phyloP scores from a whole-genome alignment of 2,888 invertebrate genomes.

The Ichneumoninae sp. region DNA sequence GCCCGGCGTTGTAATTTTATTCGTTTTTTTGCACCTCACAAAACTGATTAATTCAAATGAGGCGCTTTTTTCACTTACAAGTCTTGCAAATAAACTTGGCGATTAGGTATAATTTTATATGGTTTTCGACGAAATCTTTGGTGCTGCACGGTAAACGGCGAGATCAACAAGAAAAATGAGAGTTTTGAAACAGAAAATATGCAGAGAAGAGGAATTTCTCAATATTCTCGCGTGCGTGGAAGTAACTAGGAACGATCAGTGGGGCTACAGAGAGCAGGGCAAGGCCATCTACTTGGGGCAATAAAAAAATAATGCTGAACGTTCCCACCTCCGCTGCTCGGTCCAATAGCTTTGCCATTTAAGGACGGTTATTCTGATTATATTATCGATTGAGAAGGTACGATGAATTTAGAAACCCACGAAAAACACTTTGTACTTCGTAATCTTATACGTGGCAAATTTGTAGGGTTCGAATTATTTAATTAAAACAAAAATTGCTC shows the following conservation, averaged over 20 bases:
- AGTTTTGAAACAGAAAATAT: not conserved
- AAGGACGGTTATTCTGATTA: conserved; percentile 37
- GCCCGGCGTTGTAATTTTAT: too few species aligned
- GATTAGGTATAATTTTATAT: not conserved
- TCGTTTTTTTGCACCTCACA: too few species aligned
- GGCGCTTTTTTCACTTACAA: too few species aligned
- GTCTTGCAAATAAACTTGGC: too few species aligned
- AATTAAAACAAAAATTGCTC: too few species aligned
- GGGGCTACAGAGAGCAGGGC: conserved; percentile 56
- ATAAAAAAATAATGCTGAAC: conserved; percentile 60
- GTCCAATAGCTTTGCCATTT: conserved; percentile 58
- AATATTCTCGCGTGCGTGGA: conserved; percentile 29
- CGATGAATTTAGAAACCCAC: too few species aligned
- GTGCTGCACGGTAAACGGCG: not conserved
- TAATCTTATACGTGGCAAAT: too few species aligned
- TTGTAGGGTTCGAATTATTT: too few species aligned
- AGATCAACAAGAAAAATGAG: not conserved
- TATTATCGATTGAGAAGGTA: not conserved
- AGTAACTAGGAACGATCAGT: conserved; percentile 48
- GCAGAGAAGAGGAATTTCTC: not conserved
- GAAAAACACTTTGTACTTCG: too few species aligned
- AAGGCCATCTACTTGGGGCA: conserved; percentile 64
- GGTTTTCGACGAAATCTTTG: not conserved
- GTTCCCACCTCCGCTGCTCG: conserved; percentile 48
- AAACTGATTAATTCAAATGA: too few species aligned